A percentile compares a stretch with the other conserved stretches of the same genome.
Evolutionary conservation across 2,888 invertebrate genomes (phyloP).

Genomic region (Corythucha ciliata): DNA sequence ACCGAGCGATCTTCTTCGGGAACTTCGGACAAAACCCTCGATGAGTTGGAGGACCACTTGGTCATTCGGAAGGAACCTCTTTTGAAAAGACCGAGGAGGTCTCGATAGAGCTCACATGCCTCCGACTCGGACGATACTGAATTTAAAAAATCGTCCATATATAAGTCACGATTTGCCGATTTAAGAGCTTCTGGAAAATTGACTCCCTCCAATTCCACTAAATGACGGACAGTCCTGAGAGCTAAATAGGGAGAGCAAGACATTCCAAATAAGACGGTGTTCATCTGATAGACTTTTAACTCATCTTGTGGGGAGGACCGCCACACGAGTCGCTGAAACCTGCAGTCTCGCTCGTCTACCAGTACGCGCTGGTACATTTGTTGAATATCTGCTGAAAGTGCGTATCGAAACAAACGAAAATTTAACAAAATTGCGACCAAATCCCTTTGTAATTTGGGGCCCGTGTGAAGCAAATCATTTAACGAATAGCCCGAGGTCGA

Average conservation of each 20-base stretch:
- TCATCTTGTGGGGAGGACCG: background rate
- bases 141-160: slow-evolving; percentile 16
- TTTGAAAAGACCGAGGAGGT: slow-evolving; percentile 9
- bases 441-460: too few species aligned
- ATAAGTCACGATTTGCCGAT: background rate
- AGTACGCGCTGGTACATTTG: background rate
- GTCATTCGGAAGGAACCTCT: slow-evolving; percentile 16
- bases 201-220: background rate
- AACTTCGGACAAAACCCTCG: background rate
- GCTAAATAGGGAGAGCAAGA: slow-evolving; percentile 5
- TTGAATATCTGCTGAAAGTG: background rate
- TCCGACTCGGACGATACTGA: slow-evolving; percentile 5
- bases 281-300: background rate
- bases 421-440: too few species aligned
- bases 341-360: background rate
- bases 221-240: background rate
- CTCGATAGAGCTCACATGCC: slow-evolving; percentile 2
- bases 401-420: background rate
- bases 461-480: slow-evolving; percentile 9
- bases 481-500: slow-evolving; percentile 2
- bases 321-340: slow-evolving; percentile 1
- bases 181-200: background rate
- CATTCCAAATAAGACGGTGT: slow-evolving; percentile 8
- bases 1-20: background rate
- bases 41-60: slow-evolving; percentile 17